Evolutionary conservation across 2,113 vertebrate species (phyloP).

Genomic region (Ia io): DNA sequence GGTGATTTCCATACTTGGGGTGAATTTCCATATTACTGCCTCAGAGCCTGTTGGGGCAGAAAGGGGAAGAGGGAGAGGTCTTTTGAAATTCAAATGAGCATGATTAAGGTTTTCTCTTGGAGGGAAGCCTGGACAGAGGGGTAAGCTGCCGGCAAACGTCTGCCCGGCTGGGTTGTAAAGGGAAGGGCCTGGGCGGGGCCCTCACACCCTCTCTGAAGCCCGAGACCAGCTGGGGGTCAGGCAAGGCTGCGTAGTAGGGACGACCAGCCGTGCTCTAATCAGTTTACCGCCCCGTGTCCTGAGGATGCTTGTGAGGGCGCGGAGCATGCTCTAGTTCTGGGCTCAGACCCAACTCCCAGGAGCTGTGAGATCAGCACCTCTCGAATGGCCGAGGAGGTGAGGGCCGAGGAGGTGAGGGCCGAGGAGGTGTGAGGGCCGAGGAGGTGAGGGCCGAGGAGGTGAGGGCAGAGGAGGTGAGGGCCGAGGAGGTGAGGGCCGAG

Average conservation of each 20-base stretch:
- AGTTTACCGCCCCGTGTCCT: neutral
- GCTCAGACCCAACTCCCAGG: neutral
- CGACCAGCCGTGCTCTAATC: neutral
- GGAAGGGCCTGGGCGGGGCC: conserved; percentile 38
- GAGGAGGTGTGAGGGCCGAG: no score
- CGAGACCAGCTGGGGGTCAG: neutral
- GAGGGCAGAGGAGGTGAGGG: no score
- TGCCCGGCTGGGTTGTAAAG: conserved; percentile 53
- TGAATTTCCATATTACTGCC: conserved; percentile 93
- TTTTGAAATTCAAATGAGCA: conserved; percentile 98
- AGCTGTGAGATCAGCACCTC: neutral
- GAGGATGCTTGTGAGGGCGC: neutral
- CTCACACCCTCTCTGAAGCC: neutral
- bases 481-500: no score
- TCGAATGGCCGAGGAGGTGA: neutral
- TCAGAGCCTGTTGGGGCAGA: conserved; percentile 81
- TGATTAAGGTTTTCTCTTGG: conserved; percentile 82
- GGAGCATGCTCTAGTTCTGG: neutral
- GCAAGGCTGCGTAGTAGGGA: neutral
- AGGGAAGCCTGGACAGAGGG: conserved; percentile 81
- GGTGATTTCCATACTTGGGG: conserved; percentile 95
- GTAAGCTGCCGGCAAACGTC: conserved; percentile 54
- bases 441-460: no score
- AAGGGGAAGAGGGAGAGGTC: conserved; percentile 79
- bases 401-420: neutral